Conservation (phyloP, 2,797 vertebrate genomes). For the Momotus momota region DNA sequence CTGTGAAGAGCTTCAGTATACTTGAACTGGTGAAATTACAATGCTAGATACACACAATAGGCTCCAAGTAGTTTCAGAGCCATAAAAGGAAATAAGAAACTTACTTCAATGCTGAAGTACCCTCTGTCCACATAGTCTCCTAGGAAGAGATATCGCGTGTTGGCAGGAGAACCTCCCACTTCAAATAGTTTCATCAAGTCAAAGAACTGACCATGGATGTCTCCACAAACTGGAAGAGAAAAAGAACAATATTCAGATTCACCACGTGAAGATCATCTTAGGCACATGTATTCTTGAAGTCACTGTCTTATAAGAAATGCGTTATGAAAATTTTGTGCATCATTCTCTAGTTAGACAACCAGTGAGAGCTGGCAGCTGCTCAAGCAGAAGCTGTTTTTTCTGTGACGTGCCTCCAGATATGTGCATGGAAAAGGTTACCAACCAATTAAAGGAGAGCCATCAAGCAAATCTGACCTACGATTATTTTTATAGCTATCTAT, state of each 20-base stretch:
- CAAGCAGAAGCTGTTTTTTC: not conserved
- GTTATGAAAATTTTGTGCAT: not conserved
- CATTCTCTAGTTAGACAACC: not conserved
- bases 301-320: not conserved
- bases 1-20: not conserved
- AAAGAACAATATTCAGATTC: constrained; percentile 18
- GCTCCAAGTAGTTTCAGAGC: not conserved
- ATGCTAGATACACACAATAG: not conserved
- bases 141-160: constrained; percentile 98
- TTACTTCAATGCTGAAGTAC: constrained; percentile 99
- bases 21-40: not conserved
- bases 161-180: constrained; percentile 97
- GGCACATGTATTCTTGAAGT: not conserved
- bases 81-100: constrained; percentile 61
- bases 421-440: not conserved
- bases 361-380: not conserved
- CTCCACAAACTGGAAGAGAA: constrained; percentile 91
- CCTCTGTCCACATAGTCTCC: constrained; percentile 99
- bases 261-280: not conserved
- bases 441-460: not conserved
- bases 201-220: constrained; percentile 99
- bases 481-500: not conserved
- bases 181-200: constrained; percentile 99
- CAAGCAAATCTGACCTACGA: not conserved
- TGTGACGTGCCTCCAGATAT: not conserved